Base-by-base conservation (phyloP, 2,888 invertebrate genomes). In the Ferdinandea cuprea region DNA sequence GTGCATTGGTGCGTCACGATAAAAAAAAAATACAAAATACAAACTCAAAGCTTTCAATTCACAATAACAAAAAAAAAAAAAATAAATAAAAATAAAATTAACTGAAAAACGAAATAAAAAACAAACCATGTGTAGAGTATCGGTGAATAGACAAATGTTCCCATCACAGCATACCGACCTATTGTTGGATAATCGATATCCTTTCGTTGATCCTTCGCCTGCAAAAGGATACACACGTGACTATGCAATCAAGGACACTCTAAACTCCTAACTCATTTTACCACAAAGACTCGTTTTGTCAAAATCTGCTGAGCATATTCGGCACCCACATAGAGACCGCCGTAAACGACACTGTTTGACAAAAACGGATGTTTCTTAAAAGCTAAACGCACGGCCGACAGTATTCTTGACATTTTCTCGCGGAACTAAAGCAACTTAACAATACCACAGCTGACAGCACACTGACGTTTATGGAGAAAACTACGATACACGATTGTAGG, bases 271-370 rank as follows among this genome's bases (percentile, higher is more conserved):
- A n/a, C n/a, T n/a, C n/a, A n/a, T 11, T 35, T 78, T 78, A 83
- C 88, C 91, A 96, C 96, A 92, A 94, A 88, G 80, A 94, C 91
- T 87, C 93, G 93, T 87, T 93, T 95, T 65, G 93, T 94, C 81
- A 95, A 91, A 7, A 93, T 93, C 91, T 97, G 97, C 88, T 96
- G 96, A 0, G 95, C 94, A 72, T 95, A 92, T 89, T 96, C 96
- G 0, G 97, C 96, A 3, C 94, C 94, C 0, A 94, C 93, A 89
- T 95, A 96, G 86, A 96, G 93, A 0, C 93, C 92, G 4, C 95
- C 96, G 89, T 96, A 96, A 35, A 96, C 93, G 2, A 93, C 88
- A 86, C 93, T 91, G 87, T 93, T 93, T 68, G 93, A 91, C 42
- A 92, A 77, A 28, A 93, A 90, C 0, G 93, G 93, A 80, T 92